Conservation (phyloP, 1,140 invertebrate species). For the Euwallacea fornicatus region DNA sequence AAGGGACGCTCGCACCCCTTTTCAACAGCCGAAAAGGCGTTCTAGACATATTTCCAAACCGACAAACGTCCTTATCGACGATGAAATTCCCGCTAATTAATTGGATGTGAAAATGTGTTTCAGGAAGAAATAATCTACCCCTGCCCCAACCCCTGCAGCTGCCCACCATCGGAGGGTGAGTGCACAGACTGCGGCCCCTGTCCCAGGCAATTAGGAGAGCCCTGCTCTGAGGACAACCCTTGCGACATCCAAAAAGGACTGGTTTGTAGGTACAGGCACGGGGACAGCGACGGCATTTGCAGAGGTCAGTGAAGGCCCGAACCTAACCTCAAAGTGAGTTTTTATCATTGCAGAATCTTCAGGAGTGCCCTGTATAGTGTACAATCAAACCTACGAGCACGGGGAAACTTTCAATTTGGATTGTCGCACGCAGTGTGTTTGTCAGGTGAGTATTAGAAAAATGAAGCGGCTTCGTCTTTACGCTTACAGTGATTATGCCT, state of each 20-base stretch:
- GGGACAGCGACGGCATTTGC: slow-evolving; percentile 49
- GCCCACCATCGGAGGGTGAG: slow-evolving; percentile 44
- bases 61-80: background rate
- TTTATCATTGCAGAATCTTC: slow-evolving; percentile 42
- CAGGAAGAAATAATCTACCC: slow-evolving; percentile 43
- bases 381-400: slow-evolving; percentile 64
- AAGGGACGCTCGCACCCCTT: background rate
- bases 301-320: slow-evolving; percentile 38
- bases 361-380: slow-evolving; percentile 57
- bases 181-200: slow-evolving; percentile 48
- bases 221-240: slow-evolving; percentile 43
- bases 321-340: background rate
- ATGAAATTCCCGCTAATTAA: background rate
- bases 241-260: slow-evolving; percentile 46
- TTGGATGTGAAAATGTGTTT: slow-evolving; percentile 21
- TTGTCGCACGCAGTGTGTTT: slow-evolving; percentile 69
- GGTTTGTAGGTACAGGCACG: slow-evolving; percentile 46
- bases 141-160: slow-evolving; percentile 48
- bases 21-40: background rate
- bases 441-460: slow-evolving; percentile 59
- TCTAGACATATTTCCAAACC: background rate
- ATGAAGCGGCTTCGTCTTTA: background rate
- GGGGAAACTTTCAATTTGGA: slow-evolving; percentile 67
- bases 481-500: too few species aligned
- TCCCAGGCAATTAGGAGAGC: slow-evolving; percentile 48